Evolutionary conservation across 2,888 invertebrate genomes (phyloP).

Genomic region (Troglohyphantes excavatus): DNA sequence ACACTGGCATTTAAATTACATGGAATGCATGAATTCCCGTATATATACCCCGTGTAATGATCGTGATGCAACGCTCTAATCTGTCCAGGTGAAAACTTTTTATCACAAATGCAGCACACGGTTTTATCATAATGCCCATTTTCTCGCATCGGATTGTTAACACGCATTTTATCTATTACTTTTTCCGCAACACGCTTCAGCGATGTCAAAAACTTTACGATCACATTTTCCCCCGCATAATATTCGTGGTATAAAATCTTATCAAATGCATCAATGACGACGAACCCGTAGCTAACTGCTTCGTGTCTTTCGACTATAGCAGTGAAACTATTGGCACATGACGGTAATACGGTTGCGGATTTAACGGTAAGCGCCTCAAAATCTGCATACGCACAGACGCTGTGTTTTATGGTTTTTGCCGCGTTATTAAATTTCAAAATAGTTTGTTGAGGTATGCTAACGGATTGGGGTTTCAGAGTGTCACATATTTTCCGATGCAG

Average conservation of each 20-base stretch:
- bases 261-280: neutral
- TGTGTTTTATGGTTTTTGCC: too few species aligned
- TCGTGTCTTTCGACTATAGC: constrained; percentile 18
- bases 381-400: too few species aligned
- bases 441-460: neutral
- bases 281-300: constrained; percentile 1
- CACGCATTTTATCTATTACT: too few species aligned
- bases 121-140: neutral
- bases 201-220: too few species aligned
- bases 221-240: too few species aligned
- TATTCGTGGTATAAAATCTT: too few species aligned
- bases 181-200: too few species aligned
- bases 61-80: constrained; percentile 4
- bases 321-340: too few species aligned
- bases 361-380: too few species aligned
- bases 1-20: constrained; percentile 18
- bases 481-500: too few species aligned
- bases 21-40: neutral
- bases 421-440: neutral
- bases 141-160: too few species aligned
- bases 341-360: too few species aligned
- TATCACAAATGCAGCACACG: neutral
- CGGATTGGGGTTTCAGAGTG: neutral
- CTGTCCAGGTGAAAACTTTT: neutral
- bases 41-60: neutral